These are phyloP conservation scores for Nomada fabriciana DNA, from an alignment of 2,888 invertebrate species.

Conservation along the genomic window DNA sequence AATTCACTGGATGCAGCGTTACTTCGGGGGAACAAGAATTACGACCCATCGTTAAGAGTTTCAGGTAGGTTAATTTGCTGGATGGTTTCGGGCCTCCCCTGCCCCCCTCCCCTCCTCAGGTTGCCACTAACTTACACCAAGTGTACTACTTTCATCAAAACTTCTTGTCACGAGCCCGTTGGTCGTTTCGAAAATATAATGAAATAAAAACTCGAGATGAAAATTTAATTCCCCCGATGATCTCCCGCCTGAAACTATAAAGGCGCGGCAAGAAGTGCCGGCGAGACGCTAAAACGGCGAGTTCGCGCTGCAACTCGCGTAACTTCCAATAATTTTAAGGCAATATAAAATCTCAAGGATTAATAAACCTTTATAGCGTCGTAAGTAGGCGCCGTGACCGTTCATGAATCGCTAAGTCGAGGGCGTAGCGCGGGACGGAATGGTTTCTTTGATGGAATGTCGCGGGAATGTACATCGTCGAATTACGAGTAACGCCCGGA, in stretches of 20 bases:
- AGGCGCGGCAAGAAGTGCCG: not conserved
- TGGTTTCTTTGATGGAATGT: not conserved
- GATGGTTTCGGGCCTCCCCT: slow-evolving; percentile 34
- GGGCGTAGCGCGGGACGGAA: too few species aligned
- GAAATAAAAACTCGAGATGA: slow-evolving; percentile 29
- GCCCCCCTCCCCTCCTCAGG: not conserved
- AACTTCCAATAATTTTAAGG: not conserved
- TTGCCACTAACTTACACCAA: slow-evolving; percentile 14
- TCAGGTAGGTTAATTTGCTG: slow-evolving; percentile 65
- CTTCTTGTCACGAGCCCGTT: slow-evolving; percentile 50
- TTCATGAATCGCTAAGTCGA: not conserved
- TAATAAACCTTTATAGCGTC: slow-evolving; percentile 5
- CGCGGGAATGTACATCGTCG: not conserved
- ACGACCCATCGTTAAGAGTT: slow-evolving; percentile 47
- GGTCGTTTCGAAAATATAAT: slow-evolving; percentile 43
- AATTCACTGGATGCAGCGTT: slow-evolving; percentile 31
- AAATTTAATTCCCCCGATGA: slow-evolving; percentile 39
- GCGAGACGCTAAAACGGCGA: not conserved
- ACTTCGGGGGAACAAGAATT: slow-evolving; percentile 55
- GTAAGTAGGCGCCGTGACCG: not conserved
- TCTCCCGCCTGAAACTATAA: not conserved
- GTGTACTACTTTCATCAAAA: slow-evolving; percentile 44
- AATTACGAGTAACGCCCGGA: not conserved
- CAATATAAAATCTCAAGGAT: not conserved
- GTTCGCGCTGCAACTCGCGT: not conserved